Conservation (phyloP, 2,797 vertebrate species). For the Buphagus erythrorhynchus region DNA sequence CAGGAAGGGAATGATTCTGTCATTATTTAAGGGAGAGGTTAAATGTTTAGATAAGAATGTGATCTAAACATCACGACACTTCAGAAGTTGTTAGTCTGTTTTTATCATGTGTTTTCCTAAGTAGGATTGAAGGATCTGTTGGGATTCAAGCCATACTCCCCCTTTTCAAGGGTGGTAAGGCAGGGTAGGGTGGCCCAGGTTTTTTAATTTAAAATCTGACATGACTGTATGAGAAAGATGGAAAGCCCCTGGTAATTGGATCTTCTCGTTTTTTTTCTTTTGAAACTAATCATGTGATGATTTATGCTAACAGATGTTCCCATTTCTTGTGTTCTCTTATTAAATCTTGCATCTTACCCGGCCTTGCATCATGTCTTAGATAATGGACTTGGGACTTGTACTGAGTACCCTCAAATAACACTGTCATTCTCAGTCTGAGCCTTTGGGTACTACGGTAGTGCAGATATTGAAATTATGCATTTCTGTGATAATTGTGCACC, state of each 20-base stretch:
- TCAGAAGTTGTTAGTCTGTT: background rate
- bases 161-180: background rate
- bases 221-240: background rate
- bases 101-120: background rate
- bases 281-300: background rate
- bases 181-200: background rate
- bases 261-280: background rate
- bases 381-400: background rate
- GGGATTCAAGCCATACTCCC: background rate
- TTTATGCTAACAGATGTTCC: background rate
- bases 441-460: background rate
- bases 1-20: background rate
- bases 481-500: background rate
- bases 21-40: slow-evolving; percentile 8
- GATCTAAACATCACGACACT: background rate
- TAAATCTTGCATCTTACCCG: background rate
- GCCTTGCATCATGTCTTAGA: background rate
- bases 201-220: background rate
- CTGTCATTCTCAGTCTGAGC: background rate
- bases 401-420: background rate
- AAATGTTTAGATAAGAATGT: slow-evolving; percentile 1
- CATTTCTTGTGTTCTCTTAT: background rate
- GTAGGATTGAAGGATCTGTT: background rate
- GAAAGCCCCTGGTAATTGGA: background rate
- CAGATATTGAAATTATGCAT: background rate